phyloP scores from a whole-genome alignment of 1,140 invertebrate genomes.

The Aplysia californica region DNA sequence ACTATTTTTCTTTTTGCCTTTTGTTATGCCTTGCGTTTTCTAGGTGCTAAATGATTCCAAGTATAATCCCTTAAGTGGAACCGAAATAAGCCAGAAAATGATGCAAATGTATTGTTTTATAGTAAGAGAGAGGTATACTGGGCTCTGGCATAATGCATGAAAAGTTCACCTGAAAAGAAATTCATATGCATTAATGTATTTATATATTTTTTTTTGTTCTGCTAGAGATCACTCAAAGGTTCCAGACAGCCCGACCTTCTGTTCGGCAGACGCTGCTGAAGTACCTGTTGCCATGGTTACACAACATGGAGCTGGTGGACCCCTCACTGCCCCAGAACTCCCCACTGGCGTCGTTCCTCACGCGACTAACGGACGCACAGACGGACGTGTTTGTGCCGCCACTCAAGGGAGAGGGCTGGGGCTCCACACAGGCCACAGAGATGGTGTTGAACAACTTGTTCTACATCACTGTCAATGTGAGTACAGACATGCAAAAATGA shows the following conservation, averaged over 20 bases:
- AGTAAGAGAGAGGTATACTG: no score
- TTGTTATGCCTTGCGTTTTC: no score
- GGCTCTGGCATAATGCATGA: no score
- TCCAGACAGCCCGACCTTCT: conserved; percentile 93
- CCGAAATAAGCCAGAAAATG: no score
- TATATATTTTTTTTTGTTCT: no score
- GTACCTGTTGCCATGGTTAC: conserved; percentile 95
- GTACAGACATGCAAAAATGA: no score
- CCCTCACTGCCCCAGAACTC: conserved; percentile 88
- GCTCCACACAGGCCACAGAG: conserved; percentile 97
- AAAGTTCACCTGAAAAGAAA: no score
- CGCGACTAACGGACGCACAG: conserved; percentile 54
- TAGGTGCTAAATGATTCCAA: no score
- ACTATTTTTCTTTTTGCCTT: no score
- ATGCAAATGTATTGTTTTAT: no score
- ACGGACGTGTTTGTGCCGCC: conserved; percentile 54
- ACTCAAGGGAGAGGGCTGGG: conserved; percentile 88
- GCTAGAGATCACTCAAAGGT: conserved; percentile 93
- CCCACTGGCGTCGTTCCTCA: conserved; percentile 60
- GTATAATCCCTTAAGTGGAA: no score
- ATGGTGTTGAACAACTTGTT: conserved; percentile 99
- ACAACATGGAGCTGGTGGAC: conserved; percentile 98
- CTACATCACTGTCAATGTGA: conserved; percentile 86
- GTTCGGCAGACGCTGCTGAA: conserved; percentile 89
- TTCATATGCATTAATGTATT: no score